Base-by-base conservation (phyloP, 2,797 vertebrate genomes). In the Carcharodon carcharias region DNA sequence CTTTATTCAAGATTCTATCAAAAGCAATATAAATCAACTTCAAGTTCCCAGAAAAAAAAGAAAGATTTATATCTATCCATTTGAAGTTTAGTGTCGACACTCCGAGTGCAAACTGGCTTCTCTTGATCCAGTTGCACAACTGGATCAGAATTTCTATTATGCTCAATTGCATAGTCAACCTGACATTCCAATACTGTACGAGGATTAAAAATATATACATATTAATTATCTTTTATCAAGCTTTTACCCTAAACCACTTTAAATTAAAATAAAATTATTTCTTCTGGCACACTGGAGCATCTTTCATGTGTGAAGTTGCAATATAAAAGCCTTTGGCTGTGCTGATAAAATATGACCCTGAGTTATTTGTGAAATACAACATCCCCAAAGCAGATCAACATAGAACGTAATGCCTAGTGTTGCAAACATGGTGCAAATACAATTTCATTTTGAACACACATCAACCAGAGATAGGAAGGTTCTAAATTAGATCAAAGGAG, bases 151-250 rank as follows among this genome's bases (percentile, higher is more conserved):
- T 95, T 95, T 95, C 65, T 45, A 95, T 71, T 45, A 50, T 35
- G 40, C 23, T 69, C 35, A 67, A 14, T 12, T 50, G 50, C 50
- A 89, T 31, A 58, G 87, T 54, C 26, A 35, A 69, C 65, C 26
- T 45, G 63, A 71, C 9, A 95, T 71, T 95, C 61, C 23, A 50
- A 35, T 54, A 95, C 18, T 67, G 65, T 67, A 16, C 35, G 40
- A 95, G 92, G 63, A 95, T 95, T 95, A 67, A 93, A 93, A 95
- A 94, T 56, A 31, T 35, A 92, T 61, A 92, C 56, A 92, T 67
- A 71, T 95, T 67, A 23, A 45, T 69, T 67, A 69, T 45, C 69
- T 95, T 69, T 95, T 45, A 95, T 71, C 93, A 65, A 95, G 26
- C 92, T 95, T 45, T 95, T 69, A 69, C 93, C 35, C 28, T 16